phyloP scores from a whole-genome alignment of 2,888 invertebrate species.

The Scaptomyza polygonia region DNA sequence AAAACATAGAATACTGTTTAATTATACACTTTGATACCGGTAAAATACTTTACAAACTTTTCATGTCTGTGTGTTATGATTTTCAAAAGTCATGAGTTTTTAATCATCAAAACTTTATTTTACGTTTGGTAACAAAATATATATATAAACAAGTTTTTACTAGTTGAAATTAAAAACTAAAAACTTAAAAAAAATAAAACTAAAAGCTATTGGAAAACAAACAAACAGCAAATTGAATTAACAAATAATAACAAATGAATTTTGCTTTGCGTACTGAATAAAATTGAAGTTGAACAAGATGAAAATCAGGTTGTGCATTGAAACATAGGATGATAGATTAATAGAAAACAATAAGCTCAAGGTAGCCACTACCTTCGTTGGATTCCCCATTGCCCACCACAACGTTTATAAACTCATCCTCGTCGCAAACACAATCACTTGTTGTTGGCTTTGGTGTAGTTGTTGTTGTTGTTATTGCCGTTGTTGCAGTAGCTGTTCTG shows the following conservation, averaged over 20 bases:
- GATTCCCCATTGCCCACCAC: conserved; percentile 46
- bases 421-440: conserved; percentile 72
- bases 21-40: not conserved
- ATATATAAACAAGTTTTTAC: too few relatives aligned
- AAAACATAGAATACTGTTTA: not conserved
- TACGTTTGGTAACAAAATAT: too few relatives aligned
- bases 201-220: not conserved
- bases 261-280: not conserved
- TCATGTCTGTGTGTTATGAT: not conserved
- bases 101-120: too few relatives aligned
- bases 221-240: conserved; percentile 3
- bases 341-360: conserved; percentile 46
- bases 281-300: conserved; percentile 24
- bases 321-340: conserved; percentile 9
- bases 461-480: conserved; percentile 40
- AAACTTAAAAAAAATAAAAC: not conserved
- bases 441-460: conserved; percentile 41
- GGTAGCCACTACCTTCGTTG: conserved; percentile 71
- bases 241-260: conserved; percentile 10
- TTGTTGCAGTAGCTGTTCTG: conserved; percentile 36
- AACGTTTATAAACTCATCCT: conserved; percentile 60
- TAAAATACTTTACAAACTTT: not conserved
- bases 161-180: not conserved
- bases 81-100: too few relatives aligned
- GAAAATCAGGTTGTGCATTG: not conserved